Base-by-base conservation (phyloP, 1,140 invertebrate species). In the Panagrolaimus sp. region DNA sequence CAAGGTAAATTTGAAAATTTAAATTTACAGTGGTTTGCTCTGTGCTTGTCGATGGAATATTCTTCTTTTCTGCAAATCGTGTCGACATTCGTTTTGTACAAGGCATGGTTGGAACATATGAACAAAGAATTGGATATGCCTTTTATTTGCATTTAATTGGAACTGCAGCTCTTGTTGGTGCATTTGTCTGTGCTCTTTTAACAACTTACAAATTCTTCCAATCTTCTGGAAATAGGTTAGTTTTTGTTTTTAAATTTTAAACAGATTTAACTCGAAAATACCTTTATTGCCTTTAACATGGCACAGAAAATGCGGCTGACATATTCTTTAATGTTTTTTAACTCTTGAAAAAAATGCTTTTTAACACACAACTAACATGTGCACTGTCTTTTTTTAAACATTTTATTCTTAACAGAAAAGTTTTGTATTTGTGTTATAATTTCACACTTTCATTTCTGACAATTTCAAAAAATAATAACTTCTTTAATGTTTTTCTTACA, bases 201-300 rank as follows among this genome's bases (percentile, higher is more conserved):
- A 81, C 79, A 16, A 83, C 82, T 5, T 81, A 83, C 69, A 83
- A 83, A 57, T 83, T 81, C 70, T 48, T 81, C 38, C 25, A 76
- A 7, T 70, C 71, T 9, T 48, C 65, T 16, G 78, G 78, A 25
- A 45, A 61, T 43, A 73, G 67, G 72, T 73, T 20, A 68, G 72
- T 67, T 57, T 38, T 38, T 38, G 31, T 38, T 38, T 38, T 38
- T 38, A n/a, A n/a, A n/a, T n/a, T n/a, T n/a, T n/a, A n/a, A n/a
- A n/a, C n/a, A n/a, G n/a, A n/a, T n/a, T 38, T 38, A 38, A 38
- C 31, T 38, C 31, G 2, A 38, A 38, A 38, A 38, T 4, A 38
- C 31, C 31, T 38, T 38, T 38, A 38, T 38, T 38, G 31, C 31
- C 31, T 38, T 38, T 38, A 38, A 38, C 31, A 7, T 38, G 31